A percentile compares a stretch with the other conserved stretches of the same genome.
Conservation (phyloP, 2,113 vertebrate genomes). For the Atherinomorus stipes region DNA sequence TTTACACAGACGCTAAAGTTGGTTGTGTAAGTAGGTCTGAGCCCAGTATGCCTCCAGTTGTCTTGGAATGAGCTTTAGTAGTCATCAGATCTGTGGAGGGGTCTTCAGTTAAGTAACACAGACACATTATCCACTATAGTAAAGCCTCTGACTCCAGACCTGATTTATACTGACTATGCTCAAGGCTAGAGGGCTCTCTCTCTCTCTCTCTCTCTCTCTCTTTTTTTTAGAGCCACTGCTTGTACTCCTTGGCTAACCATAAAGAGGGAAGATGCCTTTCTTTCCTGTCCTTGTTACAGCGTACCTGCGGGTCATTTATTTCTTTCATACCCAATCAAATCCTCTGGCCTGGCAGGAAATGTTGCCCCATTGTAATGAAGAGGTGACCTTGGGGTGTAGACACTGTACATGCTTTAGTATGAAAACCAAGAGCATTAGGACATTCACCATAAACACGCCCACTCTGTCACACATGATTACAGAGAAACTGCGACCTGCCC, state of each 20-base stretch:
- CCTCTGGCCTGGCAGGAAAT: constrained; percentile 33
- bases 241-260: constrained; percentile 49
- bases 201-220: constrained; percentile 44
- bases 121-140: constrained; percentile 44
- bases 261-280: constrained; percentile 45
- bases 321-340: constrained; percentile 36
- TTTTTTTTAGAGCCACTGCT: constrained; percentile 48
- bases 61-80: constrained; percentile 57
- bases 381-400: constrained; percentile 69
- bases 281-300: constrained; percentile 54
- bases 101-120: constrained; percentile 58
- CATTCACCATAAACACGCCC: constrained; percentile 40
- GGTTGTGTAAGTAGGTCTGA: constrained; percentile 31
- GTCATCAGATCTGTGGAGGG: constrained; percentile 42
- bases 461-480: constrained; percentile 16
- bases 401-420: constrained; percentile 28
- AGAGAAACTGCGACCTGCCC: constrained; percentile 25
- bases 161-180: constrained; percentile 65
- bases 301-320: constrained; percentile 59
- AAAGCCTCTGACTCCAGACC: constrained; percentile 48
- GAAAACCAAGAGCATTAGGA: constrained; percentile 40
- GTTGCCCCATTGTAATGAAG: constrained; percentile 48
- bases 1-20: not conserved
- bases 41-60: constrained; percentile 40
- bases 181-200: constrained; percentile 45